These are phyloP conservation scores for Lutjanus argentimaculatus DNA, from an alignment of 2,797 vertebrate species.

Conservation along the genomic window DNA sequence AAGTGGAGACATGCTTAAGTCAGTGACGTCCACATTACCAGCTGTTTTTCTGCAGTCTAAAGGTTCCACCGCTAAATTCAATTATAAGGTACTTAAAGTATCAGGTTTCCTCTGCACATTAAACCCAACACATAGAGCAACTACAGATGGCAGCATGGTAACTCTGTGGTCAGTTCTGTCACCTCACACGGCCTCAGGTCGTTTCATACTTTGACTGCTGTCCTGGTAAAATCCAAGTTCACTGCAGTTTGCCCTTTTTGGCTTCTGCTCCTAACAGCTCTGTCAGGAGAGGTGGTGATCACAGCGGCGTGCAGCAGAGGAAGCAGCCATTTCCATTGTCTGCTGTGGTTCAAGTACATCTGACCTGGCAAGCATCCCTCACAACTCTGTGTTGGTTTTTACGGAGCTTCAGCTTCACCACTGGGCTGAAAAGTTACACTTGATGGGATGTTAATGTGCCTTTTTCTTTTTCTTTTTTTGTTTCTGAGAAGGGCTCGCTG, in stretches of 20 bases:
- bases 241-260: not conserved
- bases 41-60: not conserved
- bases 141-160: not conserved
- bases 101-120: not conserved
- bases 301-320: not conserved
- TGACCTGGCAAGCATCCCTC: not conserved
- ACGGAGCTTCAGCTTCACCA: not conserved
- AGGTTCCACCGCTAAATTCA: not conserved
- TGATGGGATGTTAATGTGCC: not conserved
- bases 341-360: not conserved
- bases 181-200: not conserved
- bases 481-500: not conserved
- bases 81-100: not conserved
- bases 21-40: not conserved
- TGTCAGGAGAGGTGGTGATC: not conserved
- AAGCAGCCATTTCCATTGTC: constrained; percentile 8
- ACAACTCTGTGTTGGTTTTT: not conserved
- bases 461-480: not conserved
- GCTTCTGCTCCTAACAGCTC: not conserved
- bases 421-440: constrained; percentile 1
- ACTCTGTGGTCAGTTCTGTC: not conserved
- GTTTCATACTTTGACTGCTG: not conserved
- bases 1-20: not conserved
- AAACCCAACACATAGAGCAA: not conserved
- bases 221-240: not conserved